Evolutionary conservation across 2,888 invertebrate genomes (phyloP).

Genomic region (Atrina japonica): DNA sequence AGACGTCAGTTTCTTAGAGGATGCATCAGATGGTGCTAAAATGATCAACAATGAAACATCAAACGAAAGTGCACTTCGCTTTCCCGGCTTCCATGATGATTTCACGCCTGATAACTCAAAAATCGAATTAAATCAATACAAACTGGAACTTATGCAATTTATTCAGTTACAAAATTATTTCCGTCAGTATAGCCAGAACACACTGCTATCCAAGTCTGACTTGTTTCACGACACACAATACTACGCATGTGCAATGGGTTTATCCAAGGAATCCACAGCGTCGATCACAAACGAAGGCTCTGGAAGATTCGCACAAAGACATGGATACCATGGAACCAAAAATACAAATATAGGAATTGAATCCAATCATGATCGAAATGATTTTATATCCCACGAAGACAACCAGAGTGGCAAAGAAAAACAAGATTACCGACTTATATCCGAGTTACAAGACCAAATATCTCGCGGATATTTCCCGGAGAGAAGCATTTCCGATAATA

Average conservation of each 20-base stretch:
- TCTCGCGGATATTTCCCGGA: too few species aligned
- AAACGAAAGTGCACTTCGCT: background rate
- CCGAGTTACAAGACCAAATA: too few species aligned
- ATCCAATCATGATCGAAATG: too few species aligned
- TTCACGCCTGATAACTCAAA: background rate
- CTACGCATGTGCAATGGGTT: conserved; percentile 54
- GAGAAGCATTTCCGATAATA: too few species aligned
- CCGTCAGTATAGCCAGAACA: conserved; percentile 8
- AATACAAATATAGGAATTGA: too few species aligned
- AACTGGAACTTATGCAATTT: conserved; percentile 20
- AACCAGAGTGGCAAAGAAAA: too few species aligned
- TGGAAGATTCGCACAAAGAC: too few species aligned
- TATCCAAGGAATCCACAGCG: conserved; percentile 8
- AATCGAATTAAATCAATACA: background rate
- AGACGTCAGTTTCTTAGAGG: conserved; percentile 12
- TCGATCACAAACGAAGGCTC: too few species aligned
- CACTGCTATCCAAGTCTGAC: conserved; percentile 24
- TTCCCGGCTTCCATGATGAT: conserved; percentile 34
- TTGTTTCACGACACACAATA: conserved; percentile 59
- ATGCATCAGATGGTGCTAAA: background rate
- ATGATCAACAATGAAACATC: background rate
- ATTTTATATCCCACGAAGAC: too few species aligned
- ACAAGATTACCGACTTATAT: too few species aligned
- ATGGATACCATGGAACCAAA: too few species aligned
- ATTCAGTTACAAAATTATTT: conserved; percentile 34